Evolutionary conservation across 2,113 vertebrate species (phyloP).

Genomic region (Girardinichthys multiradiatus): DNA sequence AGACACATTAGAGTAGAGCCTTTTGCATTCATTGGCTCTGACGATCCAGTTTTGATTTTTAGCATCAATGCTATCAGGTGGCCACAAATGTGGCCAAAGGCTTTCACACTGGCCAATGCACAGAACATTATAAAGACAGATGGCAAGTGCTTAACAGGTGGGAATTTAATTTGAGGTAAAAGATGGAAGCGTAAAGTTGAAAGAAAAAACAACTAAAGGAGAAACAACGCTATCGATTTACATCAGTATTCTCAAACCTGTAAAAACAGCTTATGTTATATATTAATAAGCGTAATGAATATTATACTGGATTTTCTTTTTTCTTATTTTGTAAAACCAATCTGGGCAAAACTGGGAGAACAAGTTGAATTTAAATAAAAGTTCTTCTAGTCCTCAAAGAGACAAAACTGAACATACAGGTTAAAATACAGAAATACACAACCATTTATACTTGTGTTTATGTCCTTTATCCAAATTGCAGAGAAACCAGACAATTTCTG

Average conservation of each 20-base stretch:
- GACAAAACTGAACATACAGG: not conserved
- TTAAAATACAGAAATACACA: not conserved
- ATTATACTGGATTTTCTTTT: not conserved
- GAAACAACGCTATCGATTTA: slow-evolving; percentile 53
- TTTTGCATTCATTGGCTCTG: slow-evolving; percentile 2
- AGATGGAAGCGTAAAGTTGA: slow-evolving; percentile 20
- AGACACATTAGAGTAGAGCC: not conserved
- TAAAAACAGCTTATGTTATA: not conserved
- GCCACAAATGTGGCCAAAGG: slow-evolving; percentile 53
- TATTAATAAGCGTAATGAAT: not conserved
- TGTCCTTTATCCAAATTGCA: no score
- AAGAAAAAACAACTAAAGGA: slow-evolving; percentile 24
- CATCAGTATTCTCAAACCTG: slow-evolving; percentile 23
- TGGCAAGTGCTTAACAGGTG: slow-evolving; percentile 69
- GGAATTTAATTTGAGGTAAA: slow-evolving; percentile 48
- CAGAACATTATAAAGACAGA: slow-evolving; percentile 67
- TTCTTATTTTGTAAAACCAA: not conserved
- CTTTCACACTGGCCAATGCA: slow-evolving; percentile 36
- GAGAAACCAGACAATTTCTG: not conserved
- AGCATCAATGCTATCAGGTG: slow-evolving; percentile 58
- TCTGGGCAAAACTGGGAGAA: not conserved
- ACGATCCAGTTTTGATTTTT: slow-evolving; percentile 22
- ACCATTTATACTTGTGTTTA: no score
- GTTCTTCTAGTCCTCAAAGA: not conserved
- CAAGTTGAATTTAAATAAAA: not conserved